phyloP scores from a whole-genome alignment of 2,888 invertebrate genomes.

The Ophion ellenae region DNA sequence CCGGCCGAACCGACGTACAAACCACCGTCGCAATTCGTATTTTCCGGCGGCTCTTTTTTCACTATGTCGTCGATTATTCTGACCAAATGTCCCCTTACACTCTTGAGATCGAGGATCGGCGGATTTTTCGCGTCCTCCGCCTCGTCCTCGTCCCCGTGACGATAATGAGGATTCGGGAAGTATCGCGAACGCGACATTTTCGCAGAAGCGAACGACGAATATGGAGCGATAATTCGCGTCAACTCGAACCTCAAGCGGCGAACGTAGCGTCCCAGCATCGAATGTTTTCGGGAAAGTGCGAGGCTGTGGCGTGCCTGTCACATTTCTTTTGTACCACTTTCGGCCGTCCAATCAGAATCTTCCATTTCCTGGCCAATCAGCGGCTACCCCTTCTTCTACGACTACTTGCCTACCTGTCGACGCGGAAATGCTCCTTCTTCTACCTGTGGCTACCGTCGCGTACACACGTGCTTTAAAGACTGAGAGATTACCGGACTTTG shows the following conservation, averaged over 20 bases:
- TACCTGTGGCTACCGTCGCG: no score
- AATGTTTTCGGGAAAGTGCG: background rate
- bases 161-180: constrained; percentile 61
- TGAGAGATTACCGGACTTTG: no score
- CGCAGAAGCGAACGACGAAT: constrained; percentile 5
- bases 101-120: constrained; percentile 48
- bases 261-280: constrained; percentile 21
- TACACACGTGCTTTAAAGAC: no score
- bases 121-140: background rate
- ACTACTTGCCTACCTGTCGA: no score
- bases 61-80: constrained; percentile 76
- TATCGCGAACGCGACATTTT: constrained; percentile 61
- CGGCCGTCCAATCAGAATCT: no score
- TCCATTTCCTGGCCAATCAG: no score
- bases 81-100: constrained; percentile 54
- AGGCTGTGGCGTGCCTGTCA: no score
- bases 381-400: no score
- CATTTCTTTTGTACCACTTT: no score
- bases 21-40: constrained; percentile 85
- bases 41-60: constrained; percentile 80
- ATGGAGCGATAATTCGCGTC: constrained; percentile 24
- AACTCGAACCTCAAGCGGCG: constrained; percentile 8
- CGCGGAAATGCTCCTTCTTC: no score
- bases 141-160: constrained; percentile 6
- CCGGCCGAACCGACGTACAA: constrained; percentile 72